These are phyloP conservation scores for Coracias cyanogaster DNA, from an alignment of 2,797 vertebrate species.

Conservation along the genomic window DNA sequence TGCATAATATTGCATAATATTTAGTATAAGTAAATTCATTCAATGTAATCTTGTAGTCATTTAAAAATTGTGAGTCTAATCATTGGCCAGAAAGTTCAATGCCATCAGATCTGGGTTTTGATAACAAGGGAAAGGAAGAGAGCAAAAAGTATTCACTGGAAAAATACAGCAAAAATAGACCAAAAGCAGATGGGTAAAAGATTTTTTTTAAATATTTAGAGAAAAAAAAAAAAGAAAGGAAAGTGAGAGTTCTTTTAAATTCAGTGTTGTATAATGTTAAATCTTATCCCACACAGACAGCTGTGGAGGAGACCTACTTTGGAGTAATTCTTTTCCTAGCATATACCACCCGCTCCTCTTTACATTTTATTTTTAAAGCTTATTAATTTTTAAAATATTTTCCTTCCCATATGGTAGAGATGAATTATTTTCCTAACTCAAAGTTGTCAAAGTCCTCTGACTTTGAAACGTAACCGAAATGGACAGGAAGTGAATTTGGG, in stretches of 20 bases:
- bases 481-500: neutral
- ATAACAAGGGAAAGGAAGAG: neutral
- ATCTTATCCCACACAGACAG: neutral
- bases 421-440: neutral
- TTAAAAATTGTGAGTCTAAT: neutral
- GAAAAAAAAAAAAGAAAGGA: neutral
- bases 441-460: neutral
- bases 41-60: neutral
- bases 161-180: slow-evolving; percentile 29
- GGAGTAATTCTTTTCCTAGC: neutral
- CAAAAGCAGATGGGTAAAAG: neutral
- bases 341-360: neutral
- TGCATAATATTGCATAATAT: neutral
- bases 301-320: neutral
- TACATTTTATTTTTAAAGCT: neutral
- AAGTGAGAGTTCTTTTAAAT: neutral
- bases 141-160: neutral
- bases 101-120: neutral
- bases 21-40: neutral
- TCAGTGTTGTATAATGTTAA: neutral
- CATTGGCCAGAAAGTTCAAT: neutral
- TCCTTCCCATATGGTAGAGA: neutral
- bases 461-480: neutral
- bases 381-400: neutral
- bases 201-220: neutral